Percentiles rank a stretch among this genome's conserved stretches.
Evolutionary conservation across 2,113 vertebrate species (phyloP).

Genomic region (Erinaceus europaeus): DNA sequence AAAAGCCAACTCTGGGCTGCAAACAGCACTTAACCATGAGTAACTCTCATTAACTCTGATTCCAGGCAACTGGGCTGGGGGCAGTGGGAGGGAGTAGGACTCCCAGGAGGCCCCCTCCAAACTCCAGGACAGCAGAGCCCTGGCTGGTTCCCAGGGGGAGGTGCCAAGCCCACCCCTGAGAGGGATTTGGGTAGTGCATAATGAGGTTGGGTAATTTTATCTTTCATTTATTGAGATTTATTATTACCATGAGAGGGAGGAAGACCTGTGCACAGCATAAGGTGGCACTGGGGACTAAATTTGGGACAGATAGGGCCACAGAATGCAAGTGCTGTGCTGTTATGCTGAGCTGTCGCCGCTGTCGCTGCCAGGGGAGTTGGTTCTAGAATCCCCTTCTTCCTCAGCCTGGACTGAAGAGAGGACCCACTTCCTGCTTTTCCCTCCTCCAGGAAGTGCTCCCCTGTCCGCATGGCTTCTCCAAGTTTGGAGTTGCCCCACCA

Average conservation of each 20-base stretch:
- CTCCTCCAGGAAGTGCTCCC: neutral
- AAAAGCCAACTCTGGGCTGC: constrained; percentile 47
- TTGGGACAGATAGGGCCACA: too few relatives aligned
- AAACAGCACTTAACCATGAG: constrained; percentile 56
- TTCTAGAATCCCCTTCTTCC: neutral
- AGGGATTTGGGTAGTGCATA: neutral
- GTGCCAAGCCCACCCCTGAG: neutral
- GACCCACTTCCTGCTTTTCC: neutral
- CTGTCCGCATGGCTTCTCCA: neutral
- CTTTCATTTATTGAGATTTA: too few relatives aligned
- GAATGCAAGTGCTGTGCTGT: too few relatives aligned
- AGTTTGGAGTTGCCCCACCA: neutral
- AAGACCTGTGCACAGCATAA: too few relatives aligned
- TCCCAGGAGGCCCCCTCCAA: neutral
- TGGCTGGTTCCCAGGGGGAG: neutral
- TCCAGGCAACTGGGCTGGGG: neutral
- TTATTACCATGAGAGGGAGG: too few relatives aligned
- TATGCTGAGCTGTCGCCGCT: too few relatives aligned
- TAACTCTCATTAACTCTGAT: constrained; percentile 58
- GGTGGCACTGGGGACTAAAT: too few relatives aligned
- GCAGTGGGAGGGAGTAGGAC: neutral
- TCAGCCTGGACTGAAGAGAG: neutral
- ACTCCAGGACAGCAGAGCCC: neutral
- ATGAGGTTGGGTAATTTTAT: too few relatives aligned
- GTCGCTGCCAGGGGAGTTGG: too few relatives aligned